These are phyloP conservation scores for Antechinus stuartii DNA, from an alignment of 2,113 vertebrate species.

Conservation along the genomic window DNA sequence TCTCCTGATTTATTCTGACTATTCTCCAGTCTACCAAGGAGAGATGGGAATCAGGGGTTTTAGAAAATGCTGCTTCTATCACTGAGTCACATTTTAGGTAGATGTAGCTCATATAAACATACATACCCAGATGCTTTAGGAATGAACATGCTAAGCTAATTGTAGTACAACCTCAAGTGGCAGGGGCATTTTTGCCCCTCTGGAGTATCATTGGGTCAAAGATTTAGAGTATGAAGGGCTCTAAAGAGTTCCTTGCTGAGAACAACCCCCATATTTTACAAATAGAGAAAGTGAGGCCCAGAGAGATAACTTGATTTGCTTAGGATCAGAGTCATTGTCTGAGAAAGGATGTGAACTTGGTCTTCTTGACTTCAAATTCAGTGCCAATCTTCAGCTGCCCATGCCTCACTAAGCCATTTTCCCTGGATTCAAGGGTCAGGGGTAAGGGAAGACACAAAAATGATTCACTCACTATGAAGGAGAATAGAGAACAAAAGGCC, in stretches of 20 bases:
- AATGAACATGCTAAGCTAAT: not conserved
- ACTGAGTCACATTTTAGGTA: not conserved
- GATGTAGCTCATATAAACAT: not conserved
- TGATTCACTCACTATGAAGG: not conserved
- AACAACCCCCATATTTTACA: not conserved
- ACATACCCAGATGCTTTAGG: not conserved
- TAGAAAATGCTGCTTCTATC: not conserved
- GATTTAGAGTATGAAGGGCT: not conserved
- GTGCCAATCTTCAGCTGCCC: too few species aligned
- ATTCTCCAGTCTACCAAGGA: not conserved
- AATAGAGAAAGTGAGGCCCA: not conserved
- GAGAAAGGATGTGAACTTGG: not conserved
- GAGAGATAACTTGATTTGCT: not conserved
- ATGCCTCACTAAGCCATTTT: not conserved
- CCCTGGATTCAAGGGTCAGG: not conserved
- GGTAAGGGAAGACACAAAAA: not conserved
- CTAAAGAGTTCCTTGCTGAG: not conserved
- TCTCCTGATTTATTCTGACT: not conserved
- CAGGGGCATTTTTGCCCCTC: not conserved
- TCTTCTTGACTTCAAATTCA: not conserved
- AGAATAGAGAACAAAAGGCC: not conserved
- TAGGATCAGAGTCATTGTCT: not conserved
- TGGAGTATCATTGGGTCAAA: not conserved
- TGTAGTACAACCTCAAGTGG: not conserved
- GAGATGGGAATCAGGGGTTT: not conserved